Conservation (phyloP, 37 sponge, comb jelly and placozoan genomes). For the Dysidea cf. avara region DNA sequence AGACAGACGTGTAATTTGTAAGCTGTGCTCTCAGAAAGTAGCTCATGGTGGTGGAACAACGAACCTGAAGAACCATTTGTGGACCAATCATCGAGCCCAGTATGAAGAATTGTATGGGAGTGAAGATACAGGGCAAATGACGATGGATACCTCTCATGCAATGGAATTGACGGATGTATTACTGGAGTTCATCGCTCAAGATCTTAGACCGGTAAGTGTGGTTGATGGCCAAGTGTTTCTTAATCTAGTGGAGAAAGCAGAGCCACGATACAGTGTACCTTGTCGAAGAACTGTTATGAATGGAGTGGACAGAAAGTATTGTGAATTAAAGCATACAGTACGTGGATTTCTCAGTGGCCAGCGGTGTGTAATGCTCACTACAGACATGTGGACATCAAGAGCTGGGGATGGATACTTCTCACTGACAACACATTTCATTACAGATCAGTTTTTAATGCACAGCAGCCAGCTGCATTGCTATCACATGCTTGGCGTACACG, state of each 20-base stretch:
- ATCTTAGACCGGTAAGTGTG: constrained; percentile 7
- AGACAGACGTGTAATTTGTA: background rate
- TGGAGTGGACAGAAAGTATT: background rate
- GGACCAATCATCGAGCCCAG: no score
- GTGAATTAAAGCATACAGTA: background rate
- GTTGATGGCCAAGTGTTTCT: constrained; percentile 15
- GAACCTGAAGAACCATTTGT: no score
- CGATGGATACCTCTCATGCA: no score
- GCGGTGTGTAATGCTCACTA: background rate
- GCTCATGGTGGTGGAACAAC: no score
- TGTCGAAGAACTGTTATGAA: background rate
- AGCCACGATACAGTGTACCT: constrained; percentile 15
- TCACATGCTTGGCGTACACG: no score
- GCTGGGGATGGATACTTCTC: constrained; percentile 12
- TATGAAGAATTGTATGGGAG: no score
- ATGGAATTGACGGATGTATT: background rate
- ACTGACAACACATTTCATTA: background rate
- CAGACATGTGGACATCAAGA: constrained; percentile 22
- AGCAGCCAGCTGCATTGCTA: no score
- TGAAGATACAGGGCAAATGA: no score
- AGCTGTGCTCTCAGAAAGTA: background rate
- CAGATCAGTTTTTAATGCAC: no score
- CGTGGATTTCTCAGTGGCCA: background rate
- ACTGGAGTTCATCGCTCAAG: constrained; percentile 1
- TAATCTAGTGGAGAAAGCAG: background rate